These are phyloP conservation scores for Thunnus thynnus DNA, from an alignment of 2,113 vertebrate genomes.

Conservation along the genomic window DNA sequence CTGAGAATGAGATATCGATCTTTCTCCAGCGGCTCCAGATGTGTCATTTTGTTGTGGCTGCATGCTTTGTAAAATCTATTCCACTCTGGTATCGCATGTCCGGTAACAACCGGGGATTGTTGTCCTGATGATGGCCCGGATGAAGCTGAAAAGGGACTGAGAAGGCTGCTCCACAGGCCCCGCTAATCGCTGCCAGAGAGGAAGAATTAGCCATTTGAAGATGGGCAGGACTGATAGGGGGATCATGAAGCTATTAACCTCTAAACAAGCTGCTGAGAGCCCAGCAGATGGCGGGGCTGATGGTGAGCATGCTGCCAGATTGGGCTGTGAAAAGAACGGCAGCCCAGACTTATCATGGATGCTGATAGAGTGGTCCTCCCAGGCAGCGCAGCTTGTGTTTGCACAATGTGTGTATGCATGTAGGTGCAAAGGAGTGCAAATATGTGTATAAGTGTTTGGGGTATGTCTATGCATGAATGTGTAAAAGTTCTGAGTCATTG, in stretches of 20 bases:
- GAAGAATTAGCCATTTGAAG: constrained; percentile 82
- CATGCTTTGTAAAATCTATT: constrained; percentile 65
- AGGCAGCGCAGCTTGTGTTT: constrained; percentile 55
- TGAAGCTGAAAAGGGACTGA: constrained; percentile 56
- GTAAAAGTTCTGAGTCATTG: not conserved
- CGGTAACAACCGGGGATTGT: constrained; percentile 73
- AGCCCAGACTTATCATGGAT: constrained; percentile 54
- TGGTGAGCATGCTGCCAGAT: constrained; percentile 73
- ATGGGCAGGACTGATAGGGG: constrained; percentile 81
- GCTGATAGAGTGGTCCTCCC: constrained; percentile 44
- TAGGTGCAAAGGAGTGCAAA: constrained; percentile 34
- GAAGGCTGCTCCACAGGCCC: constrained; percentile 59
- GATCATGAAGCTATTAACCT: constrained; percentile 84
- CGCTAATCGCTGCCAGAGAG: constrained; percentile 73
- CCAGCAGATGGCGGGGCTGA: constrained; percentile 79
- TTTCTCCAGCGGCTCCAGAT: constrained; percentile 64
- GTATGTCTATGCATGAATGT: constrained; percentile 19
- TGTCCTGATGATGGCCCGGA: constrained; percentile 68
- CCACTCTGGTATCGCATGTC: constrained; percentile 68
- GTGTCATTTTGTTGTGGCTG: constrained; percentile 73
- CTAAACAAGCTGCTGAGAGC: constrained; percentile 84
- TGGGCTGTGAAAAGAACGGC: constrained; percentile 60
- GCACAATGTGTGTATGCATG: constrained; percentile 38
- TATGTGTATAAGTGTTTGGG: constrained; percentile 15
- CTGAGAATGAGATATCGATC: constrained; percentile 65